Evolutionary conservation across 2,113 vertebrate species (phyloP).

Genomic region (Columbina picui): DNA sequence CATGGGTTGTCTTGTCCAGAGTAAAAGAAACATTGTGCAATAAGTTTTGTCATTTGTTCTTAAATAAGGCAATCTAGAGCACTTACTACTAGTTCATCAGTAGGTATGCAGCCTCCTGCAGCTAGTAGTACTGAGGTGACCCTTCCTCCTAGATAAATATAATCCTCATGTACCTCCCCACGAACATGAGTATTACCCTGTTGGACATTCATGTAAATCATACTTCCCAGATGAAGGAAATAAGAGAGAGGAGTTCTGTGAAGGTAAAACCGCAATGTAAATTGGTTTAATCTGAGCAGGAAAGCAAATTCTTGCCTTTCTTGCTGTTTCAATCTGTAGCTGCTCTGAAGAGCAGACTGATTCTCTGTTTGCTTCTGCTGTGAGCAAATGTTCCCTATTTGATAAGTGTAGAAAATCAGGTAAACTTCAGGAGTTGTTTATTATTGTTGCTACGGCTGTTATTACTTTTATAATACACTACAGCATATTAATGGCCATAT

Average conservation of each 20-base stretch:
- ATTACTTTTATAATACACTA: not conserved
- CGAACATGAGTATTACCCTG: not conserved
- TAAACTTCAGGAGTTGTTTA: not conserved
- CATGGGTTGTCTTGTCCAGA: not conserved
- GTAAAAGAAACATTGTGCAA: not conserved
- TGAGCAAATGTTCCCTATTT: not conserved
- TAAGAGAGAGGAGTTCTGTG: not conserved
- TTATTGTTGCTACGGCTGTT: not conserved
- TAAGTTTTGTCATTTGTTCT: not conserved
- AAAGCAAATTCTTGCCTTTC: not conserved
- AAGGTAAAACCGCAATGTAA: not conserved
- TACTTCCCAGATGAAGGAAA: not conserved
- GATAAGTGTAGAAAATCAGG: not conserved
- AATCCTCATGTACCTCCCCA: not conserved
- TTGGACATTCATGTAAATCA: not conserved
- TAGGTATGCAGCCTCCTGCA: not conserved
- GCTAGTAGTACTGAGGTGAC: not conserved
- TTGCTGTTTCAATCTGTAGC: not conserved
- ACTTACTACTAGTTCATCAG: not conserved
- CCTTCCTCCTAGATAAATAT: not conserved
- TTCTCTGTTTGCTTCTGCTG: not conserved
- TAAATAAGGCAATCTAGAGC: not conserved
- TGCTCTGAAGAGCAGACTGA: not conserved
- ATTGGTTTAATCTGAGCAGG: not conserved
- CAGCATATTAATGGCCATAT: not conserved